These are phyloP conservation scores for Ptychadena robeensis DNA, from an alignment of 2,797 vertebrate species.

Conservation along the genomic window DNA sequence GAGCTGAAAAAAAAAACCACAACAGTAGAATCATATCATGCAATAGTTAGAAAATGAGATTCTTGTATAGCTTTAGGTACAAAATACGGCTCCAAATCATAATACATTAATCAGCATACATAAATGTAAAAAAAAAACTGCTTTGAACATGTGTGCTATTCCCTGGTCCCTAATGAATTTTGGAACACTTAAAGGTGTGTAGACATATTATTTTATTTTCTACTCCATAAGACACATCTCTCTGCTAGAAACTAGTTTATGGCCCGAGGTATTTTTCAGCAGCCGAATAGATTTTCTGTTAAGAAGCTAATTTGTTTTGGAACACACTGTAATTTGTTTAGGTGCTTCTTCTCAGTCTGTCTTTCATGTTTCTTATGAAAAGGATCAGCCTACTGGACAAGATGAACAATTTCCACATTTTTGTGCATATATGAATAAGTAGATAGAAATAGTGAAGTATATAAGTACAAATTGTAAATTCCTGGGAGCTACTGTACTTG, in stretches of 20 bases:
- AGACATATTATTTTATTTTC: conserved; percentile 42
- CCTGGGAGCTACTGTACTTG: no score
- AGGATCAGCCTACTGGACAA: background rate
- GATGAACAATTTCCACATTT: background rate
- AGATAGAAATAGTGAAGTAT: background rate
- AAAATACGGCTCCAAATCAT: background rate
- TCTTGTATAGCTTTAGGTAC: background rate
- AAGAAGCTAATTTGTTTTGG: conserved; percentile 58
- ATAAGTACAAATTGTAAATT: no score
- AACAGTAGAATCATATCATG: background rate
- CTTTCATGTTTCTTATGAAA: conserved; percentile 43
- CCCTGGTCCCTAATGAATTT: conserved; percentile 22
- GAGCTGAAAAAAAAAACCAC: background rate
- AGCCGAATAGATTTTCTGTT: conserved; percentile 59
- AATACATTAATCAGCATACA: conserved; percentile 15
- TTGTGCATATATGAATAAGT: background rate
- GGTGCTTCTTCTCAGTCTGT: conserved; percentile 28
- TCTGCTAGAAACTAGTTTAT: conserved; percentile 33
- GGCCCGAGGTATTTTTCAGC: conserved; percentile 57
- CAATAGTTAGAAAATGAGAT: background rate
- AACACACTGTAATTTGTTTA: conserved; percentile 50
- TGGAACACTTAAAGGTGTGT: background rate
- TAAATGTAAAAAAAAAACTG: background rate
- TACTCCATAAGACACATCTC: conserved; percentile 28
- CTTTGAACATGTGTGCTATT: conserved; percentile 14